A percentile compares a stretch with the other conserved stretches of the same genome.
phyloP scores from a whole-genome alignment of 2,113 vertebrate species.

The Tragelaphus imberbis region DNA sequence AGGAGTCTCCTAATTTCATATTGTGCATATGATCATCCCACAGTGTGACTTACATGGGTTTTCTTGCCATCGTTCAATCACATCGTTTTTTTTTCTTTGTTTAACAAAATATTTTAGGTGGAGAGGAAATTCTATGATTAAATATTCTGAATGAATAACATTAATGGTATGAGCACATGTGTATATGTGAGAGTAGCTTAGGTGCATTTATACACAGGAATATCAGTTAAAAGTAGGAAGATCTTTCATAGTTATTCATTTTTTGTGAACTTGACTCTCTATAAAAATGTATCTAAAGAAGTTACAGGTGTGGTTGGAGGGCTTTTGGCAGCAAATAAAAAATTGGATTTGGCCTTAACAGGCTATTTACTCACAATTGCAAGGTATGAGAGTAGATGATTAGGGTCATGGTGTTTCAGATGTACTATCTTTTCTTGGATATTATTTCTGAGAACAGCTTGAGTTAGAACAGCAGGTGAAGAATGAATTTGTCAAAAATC shows the following conservation, averaged over 20 bases:
- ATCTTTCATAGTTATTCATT: background rate
- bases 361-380: constrained; percentile 29
- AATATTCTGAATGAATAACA: background rate
- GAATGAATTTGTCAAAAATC: background rate
- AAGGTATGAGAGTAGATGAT: constrained; percentile 6
- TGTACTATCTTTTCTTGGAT: background rate
- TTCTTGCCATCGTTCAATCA: background rate
- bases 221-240: background rate
- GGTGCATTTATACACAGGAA: background rate
- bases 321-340: background rate
- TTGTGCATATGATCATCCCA: background rate
- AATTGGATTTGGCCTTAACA: background rate
- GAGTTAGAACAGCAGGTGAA: background rate
- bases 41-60: background rate
- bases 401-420: constrained; percentile 7
- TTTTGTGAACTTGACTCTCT: background rate
- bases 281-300: background rate
- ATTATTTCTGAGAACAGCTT: constrained; percentile 3
- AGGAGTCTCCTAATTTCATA: background rate
- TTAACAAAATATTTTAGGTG: constrained; percentile 7
- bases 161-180: background rate
- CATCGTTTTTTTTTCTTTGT: background rate
- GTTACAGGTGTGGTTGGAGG: background rate
- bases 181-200: background rate
- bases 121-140: background rate